These are phyloP conservation scores for Ichneumon xanthorius DNA, from an alignment of 2,888 invertebrate genomes.

Conservation along the genomic window DNA sequence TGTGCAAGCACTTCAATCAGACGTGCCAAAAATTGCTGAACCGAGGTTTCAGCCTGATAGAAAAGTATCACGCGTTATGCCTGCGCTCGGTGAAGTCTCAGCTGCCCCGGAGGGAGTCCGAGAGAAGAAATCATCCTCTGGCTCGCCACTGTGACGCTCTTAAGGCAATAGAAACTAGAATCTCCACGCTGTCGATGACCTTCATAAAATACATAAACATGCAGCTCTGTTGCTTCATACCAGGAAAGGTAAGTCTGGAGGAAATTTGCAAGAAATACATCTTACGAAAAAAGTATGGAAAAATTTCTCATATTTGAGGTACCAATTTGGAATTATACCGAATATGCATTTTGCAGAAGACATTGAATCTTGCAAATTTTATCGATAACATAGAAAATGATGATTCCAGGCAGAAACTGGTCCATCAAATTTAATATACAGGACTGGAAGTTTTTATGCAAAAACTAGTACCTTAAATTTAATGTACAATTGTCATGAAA, in stretches of 20 bases:
- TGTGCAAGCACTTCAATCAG: constrained; percentile 91
- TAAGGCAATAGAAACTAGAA: constrained; percentile 95
- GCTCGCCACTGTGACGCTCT: constrained; percentile 96
- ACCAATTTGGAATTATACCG: too few species aligned
- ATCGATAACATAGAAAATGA: too few species aligned
- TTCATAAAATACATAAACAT: constrained; percentile 95
- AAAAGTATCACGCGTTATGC: constrained; percentile 91
- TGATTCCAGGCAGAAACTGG: too few species aligned
- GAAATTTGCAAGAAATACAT: constrained; percentile 30
- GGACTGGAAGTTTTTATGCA: too few species aligned
- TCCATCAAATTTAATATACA: too few species aligned
- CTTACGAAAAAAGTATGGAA: constrained; percentile 23
- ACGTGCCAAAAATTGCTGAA: constrained; percentile 92
- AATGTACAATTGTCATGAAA: background rate
- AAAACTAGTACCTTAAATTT: too few species aligned
- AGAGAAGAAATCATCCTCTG: constrained; percentile 93
- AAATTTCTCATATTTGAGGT: too few species aligned
- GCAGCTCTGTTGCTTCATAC: constrained; percentile 95
- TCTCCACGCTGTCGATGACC: constrained; percentile 97
- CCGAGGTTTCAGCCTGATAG: constrained; percentile 92
- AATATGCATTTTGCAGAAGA: too few species aligned
- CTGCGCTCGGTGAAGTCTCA: constrained; percentile 92
- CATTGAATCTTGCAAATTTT: too few species aligned
- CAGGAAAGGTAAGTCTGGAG: constrained; percentile 90
- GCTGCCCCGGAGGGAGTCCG: constrained; percentile 95